Evolutionary conservation across 2,888 invertebrate species (phyloP).

Genomic region (Elysia crispata): DNA sequence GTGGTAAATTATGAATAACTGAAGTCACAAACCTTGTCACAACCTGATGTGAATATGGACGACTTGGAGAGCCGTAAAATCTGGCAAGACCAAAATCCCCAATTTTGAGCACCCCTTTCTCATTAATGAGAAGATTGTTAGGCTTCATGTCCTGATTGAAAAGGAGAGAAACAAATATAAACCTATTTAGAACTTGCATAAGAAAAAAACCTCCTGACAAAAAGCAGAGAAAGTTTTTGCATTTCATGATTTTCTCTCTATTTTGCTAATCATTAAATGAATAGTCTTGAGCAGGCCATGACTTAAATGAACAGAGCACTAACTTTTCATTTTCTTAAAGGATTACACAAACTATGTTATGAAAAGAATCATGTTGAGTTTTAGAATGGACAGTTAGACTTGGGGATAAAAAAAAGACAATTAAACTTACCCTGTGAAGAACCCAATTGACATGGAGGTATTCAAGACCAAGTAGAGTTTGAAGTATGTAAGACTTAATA

Average conservation of each 20-base stretch:
- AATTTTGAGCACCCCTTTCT: conserved; percentile 94
- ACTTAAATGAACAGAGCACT: too few species aligned
- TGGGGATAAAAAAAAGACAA: too few species aligned
- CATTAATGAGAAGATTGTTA: conserved; percentile 96
- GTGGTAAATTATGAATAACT: too few species aligned
- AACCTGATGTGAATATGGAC: conserved; percentile 98
- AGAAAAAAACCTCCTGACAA: too few species aligned
- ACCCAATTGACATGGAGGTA: conserved; percentile 98
- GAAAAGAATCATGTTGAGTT: too few species aligned
- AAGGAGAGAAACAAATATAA: neutral
- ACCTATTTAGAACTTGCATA: neutral
- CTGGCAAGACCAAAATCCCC: conserved; percentile 99
- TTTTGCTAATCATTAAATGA: too few species aligned
- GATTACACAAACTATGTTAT: too few species aligned
- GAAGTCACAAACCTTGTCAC: conserved; percentile 86
- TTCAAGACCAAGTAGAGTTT: conserved; percentile 95
- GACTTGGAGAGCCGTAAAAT: conserved; percentile 96
- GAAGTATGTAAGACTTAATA: conserved; percentile 96
- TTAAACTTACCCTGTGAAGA: conserved; percentile 85
- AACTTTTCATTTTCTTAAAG: too few species aligned
- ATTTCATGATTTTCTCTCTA: too few species aligned
- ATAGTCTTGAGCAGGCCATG: too few species aligned
- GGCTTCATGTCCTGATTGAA: conserved; percentile 91
- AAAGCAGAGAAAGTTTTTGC: neutral
- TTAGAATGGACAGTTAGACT: too few species aligned